These are phyloP conservation scores for Lordiphosa andalusiaca DNA, from an alignment of 2,888 invertebrate genomes.

Conservation along the genomic window DNA sequence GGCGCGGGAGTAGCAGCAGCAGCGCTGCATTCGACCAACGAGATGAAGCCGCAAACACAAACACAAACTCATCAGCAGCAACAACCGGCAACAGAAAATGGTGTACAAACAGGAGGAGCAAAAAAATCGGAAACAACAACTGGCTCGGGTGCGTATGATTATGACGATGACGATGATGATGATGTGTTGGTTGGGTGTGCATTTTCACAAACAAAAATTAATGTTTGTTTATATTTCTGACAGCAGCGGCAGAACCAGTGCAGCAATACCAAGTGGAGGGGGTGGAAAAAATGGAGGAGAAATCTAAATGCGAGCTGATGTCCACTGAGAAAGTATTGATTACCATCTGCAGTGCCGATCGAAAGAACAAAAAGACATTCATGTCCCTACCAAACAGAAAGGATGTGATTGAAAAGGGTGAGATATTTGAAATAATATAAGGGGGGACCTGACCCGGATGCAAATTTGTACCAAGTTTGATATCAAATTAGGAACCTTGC, in stretches of 20 bases:
- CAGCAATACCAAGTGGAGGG: slow-evolving; percentile 13
- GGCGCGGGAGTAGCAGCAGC: slow-evolving; percentile 36
- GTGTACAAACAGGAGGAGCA: slow-evolving; percentile 68
- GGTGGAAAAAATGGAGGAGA: slow-evolving; percentile 41
- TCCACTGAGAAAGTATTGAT: slow-evolving; percentile 61
- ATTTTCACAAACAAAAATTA: neutral
- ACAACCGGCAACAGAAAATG: slow-evolving; percentile 65
- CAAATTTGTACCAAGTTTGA: too few relatives aligned
- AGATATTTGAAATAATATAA: neutral
- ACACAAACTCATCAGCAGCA: slow-evolving; percentile 26
- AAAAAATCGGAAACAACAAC: slow-evolving; percentile 60
- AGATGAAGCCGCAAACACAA: slow-evolving; percentile 33
- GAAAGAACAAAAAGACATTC: slow-evolving; percentile 64
- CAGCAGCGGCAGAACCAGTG: slow-evolving; percentile 6
- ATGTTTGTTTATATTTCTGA: neutral
- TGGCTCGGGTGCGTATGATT: slow-evolving; percentile 26
- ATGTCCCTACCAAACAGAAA: slow-evolving; percentile 67
- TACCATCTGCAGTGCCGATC: slow-evolving; percentile 68
- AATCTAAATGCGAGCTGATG: slow-evolving; percentile 47
- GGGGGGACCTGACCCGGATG: too few relatives aligned
- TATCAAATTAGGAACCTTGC: too few relatives aligned
- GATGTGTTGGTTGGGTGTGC: slow-evolving; percentile 1
- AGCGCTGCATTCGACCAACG: slow-evolving; percentile 39
- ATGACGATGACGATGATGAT: neutral
- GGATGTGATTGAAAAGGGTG: slow-evolving; percentile 63